Evolutionary conservation across 2,888 invertebrate species (phyloP).

Genomic region (Dexiosoma caninum): DNA sequence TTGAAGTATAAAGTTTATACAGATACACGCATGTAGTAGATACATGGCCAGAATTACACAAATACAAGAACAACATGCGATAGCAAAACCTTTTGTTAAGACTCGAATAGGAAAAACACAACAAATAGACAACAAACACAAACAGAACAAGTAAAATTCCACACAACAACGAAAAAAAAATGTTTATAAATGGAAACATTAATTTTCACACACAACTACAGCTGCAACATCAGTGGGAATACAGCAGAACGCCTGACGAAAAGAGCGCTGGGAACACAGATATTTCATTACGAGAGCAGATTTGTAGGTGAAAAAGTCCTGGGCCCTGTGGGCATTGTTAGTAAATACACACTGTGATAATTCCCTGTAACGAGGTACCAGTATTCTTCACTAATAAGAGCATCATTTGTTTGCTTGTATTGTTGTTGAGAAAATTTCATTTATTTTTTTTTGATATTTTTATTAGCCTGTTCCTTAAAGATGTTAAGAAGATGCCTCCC

Average conservation of each 20-base stretch:
- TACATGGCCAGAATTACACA: conserved; percentile 3
- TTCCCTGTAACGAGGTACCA: conserved; percentile 22
- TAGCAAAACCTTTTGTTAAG: conserved; percentile 40
- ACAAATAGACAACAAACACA: conserved; percentile 15
- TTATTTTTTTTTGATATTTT: too few relatives aligned
- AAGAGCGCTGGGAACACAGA: background rate
- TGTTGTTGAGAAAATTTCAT: background rate
- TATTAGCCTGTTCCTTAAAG: too few relatives aligned
- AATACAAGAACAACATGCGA: background rate
- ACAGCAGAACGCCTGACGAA: background rate
- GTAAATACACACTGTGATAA: conserved; percentile 35
- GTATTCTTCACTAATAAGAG: conserved; percentile 16
- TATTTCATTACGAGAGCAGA: background rate
- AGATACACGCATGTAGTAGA: too few relatives aligned
- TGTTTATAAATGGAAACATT: too few relatives aligned
- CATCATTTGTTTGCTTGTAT: conserved; percentile 18
- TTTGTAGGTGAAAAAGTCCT: background rate
- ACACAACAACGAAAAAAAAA: background rate
- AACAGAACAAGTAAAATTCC: background rate
- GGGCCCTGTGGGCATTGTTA: conserved; percentile 19
- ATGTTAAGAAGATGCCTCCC: too few relatives aligned
- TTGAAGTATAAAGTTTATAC: conserved; percentile 15
- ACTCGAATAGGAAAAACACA: conserved; percentile 12
- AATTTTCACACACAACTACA: conserved; percentile 12
- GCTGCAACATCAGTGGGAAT: background rate